These are phyloP conservation scores for Sebastes itinus DNA, from an alignment of 2,797 vertebrate genomes.

Conservation along the genomic window DNA sequence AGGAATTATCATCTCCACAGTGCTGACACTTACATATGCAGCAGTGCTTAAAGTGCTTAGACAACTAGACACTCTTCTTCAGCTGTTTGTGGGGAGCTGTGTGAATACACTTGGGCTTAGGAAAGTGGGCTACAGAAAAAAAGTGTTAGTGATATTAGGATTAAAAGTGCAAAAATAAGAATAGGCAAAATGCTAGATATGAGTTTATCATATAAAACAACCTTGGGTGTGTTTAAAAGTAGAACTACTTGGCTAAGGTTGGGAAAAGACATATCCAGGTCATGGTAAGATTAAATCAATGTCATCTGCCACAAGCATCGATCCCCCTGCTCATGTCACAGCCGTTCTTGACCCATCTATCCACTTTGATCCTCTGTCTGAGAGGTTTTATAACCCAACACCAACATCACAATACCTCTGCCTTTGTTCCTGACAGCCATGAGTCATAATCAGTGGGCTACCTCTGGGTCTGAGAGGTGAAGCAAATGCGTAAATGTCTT, in stretches of 20 bases:
- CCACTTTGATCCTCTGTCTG: background rate
- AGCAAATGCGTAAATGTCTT: no score
- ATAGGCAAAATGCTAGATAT: background rate
- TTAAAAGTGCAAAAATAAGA: background rate
- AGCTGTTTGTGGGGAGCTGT: conserved; percentile 22
- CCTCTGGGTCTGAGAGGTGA: no score
- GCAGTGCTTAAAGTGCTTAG: conserved; percentile 51
- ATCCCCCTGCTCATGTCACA: background rate
- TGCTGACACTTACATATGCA: conserved; percentile 70
- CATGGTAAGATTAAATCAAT: background rate
- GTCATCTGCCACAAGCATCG: background rate
- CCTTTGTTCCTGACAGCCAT: background rate
- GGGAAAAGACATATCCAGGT: background rate
- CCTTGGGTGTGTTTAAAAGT: background rate
- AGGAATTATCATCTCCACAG: conserved; percentile 63
- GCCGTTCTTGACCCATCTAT: background rate
- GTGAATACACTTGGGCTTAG: background rate
- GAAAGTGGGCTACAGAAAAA: background rate
- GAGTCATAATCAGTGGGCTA: background rate
- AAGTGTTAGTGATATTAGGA: background rate
- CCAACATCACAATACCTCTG: background rate
- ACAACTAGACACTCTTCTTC: conserved; percentile 31
- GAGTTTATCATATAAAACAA: background rate
- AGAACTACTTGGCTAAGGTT: background rate
- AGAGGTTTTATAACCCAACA: background rate